phyloP scores from a whole-genome alignment of 1,140 invertebrate genomes.

The Achroia grisella region DNA sequence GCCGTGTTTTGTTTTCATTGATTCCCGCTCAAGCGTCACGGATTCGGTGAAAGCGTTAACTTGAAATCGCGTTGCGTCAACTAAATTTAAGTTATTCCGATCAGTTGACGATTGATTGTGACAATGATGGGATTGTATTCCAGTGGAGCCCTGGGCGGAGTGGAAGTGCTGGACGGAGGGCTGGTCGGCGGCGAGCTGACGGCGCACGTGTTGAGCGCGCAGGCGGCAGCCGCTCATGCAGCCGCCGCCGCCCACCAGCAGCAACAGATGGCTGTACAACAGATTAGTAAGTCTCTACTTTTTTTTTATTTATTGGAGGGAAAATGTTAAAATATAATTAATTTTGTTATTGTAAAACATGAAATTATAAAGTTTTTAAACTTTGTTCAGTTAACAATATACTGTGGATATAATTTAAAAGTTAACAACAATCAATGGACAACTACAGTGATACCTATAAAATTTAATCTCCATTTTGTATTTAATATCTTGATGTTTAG shows the following conservation, averaged over 20 bases:
- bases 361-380: no score
- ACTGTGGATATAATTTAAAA: no score
- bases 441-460: no score
- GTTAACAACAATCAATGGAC: no score
- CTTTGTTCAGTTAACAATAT: no score
- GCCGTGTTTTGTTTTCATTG: constrained; percentile 8
- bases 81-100: constrained; percentile 2
- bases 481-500: no score
- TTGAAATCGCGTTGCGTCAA: constrained; percentile 4
- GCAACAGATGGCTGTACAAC: constrained; percentile 57
- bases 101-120: constrained; percentile 11
- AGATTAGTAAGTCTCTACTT: constrained; percentile 45
- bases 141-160: constrained; percentile 61
- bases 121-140: constrained; percentile 66
- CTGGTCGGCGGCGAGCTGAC: constrained; percentile 60
- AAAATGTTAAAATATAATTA: no score
- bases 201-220: constrained; percentile 56
- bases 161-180: constrained; percentile 58
- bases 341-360: no score
- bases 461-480: no score
- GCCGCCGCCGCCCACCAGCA: constrained; percentile 46
- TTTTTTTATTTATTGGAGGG: background rate
- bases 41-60: background rate
- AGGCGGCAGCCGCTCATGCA: constrained; percentile 53
- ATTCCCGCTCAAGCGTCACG: constrained; percentile 1